Evolutionary conservation across 2,113 vertebrate species (phyloP).

Genomic region (Corvus hawaiiensis): DNA sequence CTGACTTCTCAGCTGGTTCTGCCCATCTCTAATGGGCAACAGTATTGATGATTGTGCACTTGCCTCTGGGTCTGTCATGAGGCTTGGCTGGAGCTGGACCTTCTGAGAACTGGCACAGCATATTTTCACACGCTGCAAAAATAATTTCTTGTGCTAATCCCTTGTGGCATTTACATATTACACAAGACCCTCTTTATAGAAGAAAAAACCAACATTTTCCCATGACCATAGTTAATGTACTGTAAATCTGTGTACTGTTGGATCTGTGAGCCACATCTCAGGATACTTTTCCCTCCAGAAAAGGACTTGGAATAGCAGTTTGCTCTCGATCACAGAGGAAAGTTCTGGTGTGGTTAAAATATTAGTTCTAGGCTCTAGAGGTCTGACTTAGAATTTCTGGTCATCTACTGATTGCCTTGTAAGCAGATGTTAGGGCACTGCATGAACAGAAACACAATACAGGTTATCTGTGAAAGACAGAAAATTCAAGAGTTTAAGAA

Average conservation of each 20-base stretch:
- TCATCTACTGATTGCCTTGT: background rate
- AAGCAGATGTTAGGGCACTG: background rate
- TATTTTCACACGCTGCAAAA: slow-evolving; percentile 53
- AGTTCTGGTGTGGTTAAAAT: background rate
- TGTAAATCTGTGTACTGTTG: slow-evolving; percentile 49
- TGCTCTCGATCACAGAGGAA: background rate
- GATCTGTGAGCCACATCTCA: background rate
- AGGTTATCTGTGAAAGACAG: background rate
- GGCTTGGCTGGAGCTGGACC: slow-evolving; percentile 34
- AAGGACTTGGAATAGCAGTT: background rate
- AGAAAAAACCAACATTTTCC: slow-evolving; percentile 34
- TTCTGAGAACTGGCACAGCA: slow-evolving; percentile 50
- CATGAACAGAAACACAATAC: background rate
- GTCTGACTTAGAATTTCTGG: background rate
- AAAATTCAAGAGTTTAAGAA: background rate
- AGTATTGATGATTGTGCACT: background rate
- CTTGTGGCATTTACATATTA: slow-evolving; percentile 44
- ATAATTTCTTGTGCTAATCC: slow-evolving; percentile 56
- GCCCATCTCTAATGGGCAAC: background rate
- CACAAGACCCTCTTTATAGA: slow-evolving; percentile 39
- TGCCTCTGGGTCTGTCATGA: slow-evolving; percentile 52
- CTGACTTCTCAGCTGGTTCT: background rate
- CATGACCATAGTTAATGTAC: slow-evolving; percentile 60
- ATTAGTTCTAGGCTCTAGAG: background rate
- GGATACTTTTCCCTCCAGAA: background rate